Base-by-base conservation (phyloP, 1,140 invertebrate genomes). In the Glossosoma conforme region DNA sequence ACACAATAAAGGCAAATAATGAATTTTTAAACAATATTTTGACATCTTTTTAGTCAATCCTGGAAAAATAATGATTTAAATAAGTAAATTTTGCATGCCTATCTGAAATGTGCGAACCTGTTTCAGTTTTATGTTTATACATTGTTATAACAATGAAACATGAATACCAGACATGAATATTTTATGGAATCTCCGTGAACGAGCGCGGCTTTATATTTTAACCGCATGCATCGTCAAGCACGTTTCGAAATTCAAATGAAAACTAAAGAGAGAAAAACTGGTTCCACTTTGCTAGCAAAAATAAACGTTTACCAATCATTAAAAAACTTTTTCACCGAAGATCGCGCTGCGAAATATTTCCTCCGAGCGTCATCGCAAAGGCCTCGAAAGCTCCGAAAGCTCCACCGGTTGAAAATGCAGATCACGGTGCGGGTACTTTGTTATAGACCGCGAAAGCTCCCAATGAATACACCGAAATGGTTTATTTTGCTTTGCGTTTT, bases 401-500 rank as follows among this genome's bases (percentile, higher is more conserved):
- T 18, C 14, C 41, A 24, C n/a, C 41, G 21, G 17, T 45, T 19
- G 22, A n/a, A 45, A 51, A 51, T 51, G 48, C 48, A 24, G 37
- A 40, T 51, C 48, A 51, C 48, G 48, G 17, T 15, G 21, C 4
- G 11, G 22, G 48, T 40, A 51, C 48, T 51, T 51, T 51, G 48
- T 51, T 51, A 44, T 51, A 38, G 48, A 20, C 32, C 48, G 40
- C 32, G 30, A 51, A 43, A 43, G 48, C 48, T 30, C 35, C 19
- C 9, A 44, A 44, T 44, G 41, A 45, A 45, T 45, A 45, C 44
- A 32, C 25, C 17, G 21, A 40, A 51, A 51, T 44, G 48, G 48
- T 51, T 51, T 51, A 51, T 51, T 51, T 51, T 51, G 41, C 25
- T 43, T 35, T 51, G 48, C 36, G 48, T 51, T 51, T 51, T 51